Evolutionary conservation across 2,113 vertebrate genomes (phyloP).

Genomic region (Scortum barcoo): DNA sequence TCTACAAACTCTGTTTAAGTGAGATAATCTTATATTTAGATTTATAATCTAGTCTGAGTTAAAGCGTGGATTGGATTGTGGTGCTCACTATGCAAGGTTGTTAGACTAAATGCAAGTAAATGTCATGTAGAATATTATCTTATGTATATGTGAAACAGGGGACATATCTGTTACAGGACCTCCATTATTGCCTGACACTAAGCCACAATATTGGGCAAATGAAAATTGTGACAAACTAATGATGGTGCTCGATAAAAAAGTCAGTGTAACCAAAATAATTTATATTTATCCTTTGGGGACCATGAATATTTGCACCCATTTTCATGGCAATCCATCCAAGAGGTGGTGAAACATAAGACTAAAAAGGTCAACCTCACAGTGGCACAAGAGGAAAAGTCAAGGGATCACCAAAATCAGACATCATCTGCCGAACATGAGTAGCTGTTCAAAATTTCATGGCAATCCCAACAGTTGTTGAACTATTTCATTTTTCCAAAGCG

Average conservation of each 20-base stretch:
- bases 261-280: background rate
- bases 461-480: background rate
- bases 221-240: background rate
- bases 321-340: too few relatives aligned
- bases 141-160: too few relatives aligned
- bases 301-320: background rate
- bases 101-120: background rate
- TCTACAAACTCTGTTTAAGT: background rate
- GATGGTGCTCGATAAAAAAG: background rate
- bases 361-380: too few relatives aligned
- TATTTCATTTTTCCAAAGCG: too few relatives aligned
- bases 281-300: background rate
- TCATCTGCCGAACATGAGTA: background rate
- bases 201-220: too few relatives aligned
- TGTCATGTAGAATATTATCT: too few relatives aligned
- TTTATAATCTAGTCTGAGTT: background rate
- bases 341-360: too few relatives aligned
- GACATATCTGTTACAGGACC: background rate
- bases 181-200: too few relatives aligned
- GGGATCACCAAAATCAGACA: too few relatives aligned
- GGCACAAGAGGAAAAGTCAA: too few relatives aligned
- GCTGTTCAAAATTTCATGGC: background rate
- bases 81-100: background rate
- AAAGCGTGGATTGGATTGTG: background rate
- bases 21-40: background rate